Evolutionary conservation across 2,888 invertebrate species (phyloP), one percentile per base, ranked within the genome.

Genomic region (Nebria brevicollis): DNA sequence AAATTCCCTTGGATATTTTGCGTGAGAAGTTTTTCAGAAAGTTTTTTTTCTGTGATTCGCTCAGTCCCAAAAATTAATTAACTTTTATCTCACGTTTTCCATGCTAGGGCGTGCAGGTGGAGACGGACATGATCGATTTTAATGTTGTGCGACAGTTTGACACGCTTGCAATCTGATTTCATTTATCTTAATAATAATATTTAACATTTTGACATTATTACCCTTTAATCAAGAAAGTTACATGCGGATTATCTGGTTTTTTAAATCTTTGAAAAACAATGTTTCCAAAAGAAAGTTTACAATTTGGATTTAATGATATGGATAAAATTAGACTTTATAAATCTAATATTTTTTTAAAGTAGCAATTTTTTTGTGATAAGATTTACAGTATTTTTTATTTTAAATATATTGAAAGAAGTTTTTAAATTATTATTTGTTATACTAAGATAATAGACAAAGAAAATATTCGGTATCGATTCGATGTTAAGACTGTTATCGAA

Each of bases 11-110:
- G 34, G 26, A 54, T 66, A 34, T 66, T 66, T 66, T 10, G 20
- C 70, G 43, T 70, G 54, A 77, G 72, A 66, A 66, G 25, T 25
- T 66, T 66, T n/a, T 11, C 66, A 13, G 13, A 66, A 66, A 66
- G 11, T 66, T 13, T 66, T 66, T 66, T 25, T 66, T 66, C 66
- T 65, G 13, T 15, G 66, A 26, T 66, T 42, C 66, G 41, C 43
- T 77, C 26, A 77, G 72, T 42, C 65, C 72, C 64, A 54, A 72
- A 77, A 77, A 77, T 77, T 77, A 77, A 77, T 77, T 77, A 77
- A 77, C 72, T 77, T 77, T 77, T 77, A 77, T 77, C 77, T 77
- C 72, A 77, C 72, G 77, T 77, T 64, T 11, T 3, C 66, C 13
- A n/a, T 42, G 41, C 25, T 70, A 42, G 1, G 43, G 41, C 70